Conservation (phyloP, 2,113 vertebrate genomes). For the Syrmaticus mikado region DNA sequence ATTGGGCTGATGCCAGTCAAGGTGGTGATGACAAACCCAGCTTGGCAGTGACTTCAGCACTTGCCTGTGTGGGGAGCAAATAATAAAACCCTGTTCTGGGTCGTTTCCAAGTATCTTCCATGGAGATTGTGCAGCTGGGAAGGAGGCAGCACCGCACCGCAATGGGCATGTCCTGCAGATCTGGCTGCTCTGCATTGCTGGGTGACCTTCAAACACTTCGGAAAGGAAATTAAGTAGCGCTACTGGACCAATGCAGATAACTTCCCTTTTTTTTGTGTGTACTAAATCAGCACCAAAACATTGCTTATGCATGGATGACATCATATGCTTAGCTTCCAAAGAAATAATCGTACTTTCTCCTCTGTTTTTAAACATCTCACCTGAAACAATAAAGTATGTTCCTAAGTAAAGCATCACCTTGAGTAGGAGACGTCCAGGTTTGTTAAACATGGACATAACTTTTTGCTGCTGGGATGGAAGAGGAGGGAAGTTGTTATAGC, state of each 20-base stretch:
- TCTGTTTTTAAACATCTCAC: neutral
- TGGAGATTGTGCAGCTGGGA: neutral
- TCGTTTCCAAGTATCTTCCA: neutral
- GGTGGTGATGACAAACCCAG: neutral
- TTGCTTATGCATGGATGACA: neutral
- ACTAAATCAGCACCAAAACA: neutral
- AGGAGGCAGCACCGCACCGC: neutral
- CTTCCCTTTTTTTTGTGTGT: neutral
- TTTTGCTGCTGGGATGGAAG: neutral
- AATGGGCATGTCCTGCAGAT: neutral
- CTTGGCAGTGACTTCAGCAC: neutral
- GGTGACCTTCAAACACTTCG: neutral
- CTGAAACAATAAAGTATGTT: neutral
- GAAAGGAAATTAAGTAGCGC: neutral
- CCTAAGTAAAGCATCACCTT: neutral
- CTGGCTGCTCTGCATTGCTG: neutral
- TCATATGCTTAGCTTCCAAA: neutral
- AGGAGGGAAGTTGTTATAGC: neutral
- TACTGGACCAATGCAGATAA: neutral
- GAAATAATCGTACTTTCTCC: neutral
- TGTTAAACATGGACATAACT: neutral
- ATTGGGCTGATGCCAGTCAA: neutral
- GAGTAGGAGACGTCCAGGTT: neutral
- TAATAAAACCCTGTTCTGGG: neutral
- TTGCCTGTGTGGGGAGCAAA: neutral